These are phyloP conservation scores for Callocephalon fimbriatum DNA, from an alignment of 2,113 vertebrate species.

Conservation along the genomic window DNA sequence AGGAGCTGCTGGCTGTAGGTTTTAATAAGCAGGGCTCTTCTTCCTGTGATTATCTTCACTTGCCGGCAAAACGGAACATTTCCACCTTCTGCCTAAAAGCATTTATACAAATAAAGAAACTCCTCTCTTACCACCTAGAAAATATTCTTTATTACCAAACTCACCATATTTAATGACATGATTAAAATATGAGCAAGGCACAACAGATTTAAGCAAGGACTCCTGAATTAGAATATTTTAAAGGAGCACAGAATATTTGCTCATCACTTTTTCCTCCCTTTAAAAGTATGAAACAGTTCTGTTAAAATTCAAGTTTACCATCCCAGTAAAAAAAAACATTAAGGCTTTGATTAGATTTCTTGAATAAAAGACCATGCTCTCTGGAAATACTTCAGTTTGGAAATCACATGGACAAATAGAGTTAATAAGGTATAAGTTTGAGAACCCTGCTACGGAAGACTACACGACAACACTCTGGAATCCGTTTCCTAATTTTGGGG, in stretches of 20 bases:
- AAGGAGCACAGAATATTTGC: not conserved
- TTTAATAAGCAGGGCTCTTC: conserved; percentile 12
- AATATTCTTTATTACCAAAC: not conserved
- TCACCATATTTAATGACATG: not conserved
- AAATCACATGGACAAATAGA: not conserved
- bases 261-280: not conserved
- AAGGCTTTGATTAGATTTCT: not conserved
- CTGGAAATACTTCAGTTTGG: not conserved
- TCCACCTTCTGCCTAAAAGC: not conserved
- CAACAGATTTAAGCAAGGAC: not conserved
- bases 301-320: not conserved
- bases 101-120: not conserved
- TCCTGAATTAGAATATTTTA: not conserved
- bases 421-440: not conserved
- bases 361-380: not conserved
- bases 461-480: not conserved
- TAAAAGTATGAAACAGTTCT: not conserved
- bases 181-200: not conserved
- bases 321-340: not conserved
- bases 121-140: not conserved
- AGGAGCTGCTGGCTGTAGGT: not conserved
- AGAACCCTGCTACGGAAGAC: not conserved
- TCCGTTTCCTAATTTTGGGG: not conserved
- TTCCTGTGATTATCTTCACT: not conserved
- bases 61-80: not conserved